A percentile compares a stretch with the other conserved stretches of the same genome.
Conservation (phyloP, 2,797 vertebrate genomes). For the Hipposideros larvatus region DNA sequence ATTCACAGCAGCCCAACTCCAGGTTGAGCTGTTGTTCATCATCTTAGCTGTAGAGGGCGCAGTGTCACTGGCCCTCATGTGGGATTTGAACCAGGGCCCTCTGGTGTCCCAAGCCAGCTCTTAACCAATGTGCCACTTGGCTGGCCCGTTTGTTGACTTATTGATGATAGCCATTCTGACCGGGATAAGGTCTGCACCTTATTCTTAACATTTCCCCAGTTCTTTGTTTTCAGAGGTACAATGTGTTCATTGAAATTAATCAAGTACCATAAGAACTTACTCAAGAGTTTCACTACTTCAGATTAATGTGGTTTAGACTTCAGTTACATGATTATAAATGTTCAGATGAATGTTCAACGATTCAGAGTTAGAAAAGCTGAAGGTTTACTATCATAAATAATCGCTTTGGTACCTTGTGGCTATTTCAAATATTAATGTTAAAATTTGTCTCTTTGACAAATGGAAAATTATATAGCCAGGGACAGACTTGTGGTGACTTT, state of each 20-base stretch:
- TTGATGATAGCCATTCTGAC: too few species aligned
- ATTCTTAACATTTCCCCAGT: constrained; percentile 4
- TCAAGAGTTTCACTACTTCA: not conserved
- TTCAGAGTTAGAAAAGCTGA: constrained; percentile 23
- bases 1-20: too few species aligned
- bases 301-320: not conserved
- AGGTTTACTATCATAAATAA: constrained; percentile 23
- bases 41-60: too few species aligned
- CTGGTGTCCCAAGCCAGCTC: too few species aligned
- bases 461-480: not conserved
- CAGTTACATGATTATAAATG: not conserved
- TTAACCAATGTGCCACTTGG: too few species aligned
- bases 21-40: too few species aligned
- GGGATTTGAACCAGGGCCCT: too few species aligned
- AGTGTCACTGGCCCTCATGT: too few species aligned
- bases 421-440: constrained; percentile 53
- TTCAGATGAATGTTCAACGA: not conserved
- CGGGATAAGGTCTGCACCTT: not conserved
- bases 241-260: not conserved
- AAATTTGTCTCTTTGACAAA: not conserved
- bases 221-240: not conserved
- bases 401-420: not conserved
- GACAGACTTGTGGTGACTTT: not conserved
- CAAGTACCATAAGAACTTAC: not conserved
- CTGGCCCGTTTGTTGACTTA: too few species aligned